Evolutionary conservation across 2,888 invertebrate species (phyloP), one percentile per base, ranked within the genome.

Genomic region (Dastarcus helophoroides): DNA sequence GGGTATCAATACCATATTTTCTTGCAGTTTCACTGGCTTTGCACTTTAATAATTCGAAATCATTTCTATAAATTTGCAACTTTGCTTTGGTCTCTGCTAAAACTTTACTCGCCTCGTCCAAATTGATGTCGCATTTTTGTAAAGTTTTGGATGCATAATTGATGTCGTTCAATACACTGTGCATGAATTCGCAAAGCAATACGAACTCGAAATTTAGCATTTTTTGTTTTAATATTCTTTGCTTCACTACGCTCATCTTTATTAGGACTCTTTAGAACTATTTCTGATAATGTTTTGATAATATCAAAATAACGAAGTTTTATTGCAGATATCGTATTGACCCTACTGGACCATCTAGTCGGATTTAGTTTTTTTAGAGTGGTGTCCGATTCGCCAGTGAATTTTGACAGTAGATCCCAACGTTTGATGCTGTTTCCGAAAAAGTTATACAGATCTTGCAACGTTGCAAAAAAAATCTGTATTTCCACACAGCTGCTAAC

Each of bases 351-450:
- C 43, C 43, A 47, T 35, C 45, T 42, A 32, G 47, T 47, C 21
- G 46, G 44, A 41, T 44, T 44, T 39, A 22, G 22, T 22, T 43
- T 43, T 37, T 47, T 40, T 26, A 42, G 29, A 13, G 36, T 41
- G 14, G 22, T 27, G n/a, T n/a, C n/a, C n/a, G n/a, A n/a, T 37
- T 41, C 34, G 16, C 44, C 32, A 32, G 43, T 45, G 28, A 42
- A 44, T 36, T 41, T 41, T 26, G 41, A 42, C 22, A 48, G 24
- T 26, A 47, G 39, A 34, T 42, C 41, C 49, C 49, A 48, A 26
- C 42, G 40, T 28, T 44, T 44, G 14, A 47, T 43, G 33, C 44
- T 47, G 16, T 43, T 41, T 37, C 39, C 41, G 25, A 47, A 45
- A 40, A 46, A 39, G 39, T 21, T 37, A n/a, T n/a, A n/a, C n/a